Evolutionary conservation across 2,888 invertebrate species (phyloP), one percentile per base, ranked within the genome.

Genomic region (Catonia carolina): DNA sequence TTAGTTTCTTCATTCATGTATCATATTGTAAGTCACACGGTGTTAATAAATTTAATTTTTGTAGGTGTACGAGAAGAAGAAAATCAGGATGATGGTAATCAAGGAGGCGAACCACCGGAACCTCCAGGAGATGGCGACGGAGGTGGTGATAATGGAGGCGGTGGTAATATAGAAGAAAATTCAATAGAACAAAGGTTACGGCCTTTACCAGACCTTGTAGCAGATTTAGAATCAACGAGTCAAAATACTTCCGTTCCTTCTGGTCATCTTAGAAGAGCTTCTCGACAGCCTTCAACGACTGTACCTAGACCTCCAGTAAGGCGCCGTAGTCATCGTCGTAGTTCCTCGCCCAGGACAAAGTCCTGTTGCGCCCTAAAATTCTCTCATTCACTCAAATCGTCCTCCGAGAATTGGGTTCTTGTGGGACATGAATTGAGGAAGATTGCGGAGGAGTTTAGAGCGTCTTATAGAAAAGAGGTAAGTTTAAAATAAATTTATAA

Each of bases 341-440:
- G 45, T 27, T 45, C 45, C n/a, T 45, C 45, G 22, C 23, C 27
- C 14, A 22, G 45, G 45, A 20, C 48, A 18, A 42, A 42, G 22
- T 27, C 49, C 8, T 33, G 57, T 5, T 15, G 33, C 36, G 36
- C 49, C 14, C 42, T 53, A 23, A 35, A 53, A 20, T 17, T 35
- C 7, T 35, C 49, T n/a, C 35, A 35, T 12, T 35, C 49, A 42
- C 53, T 53, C 41, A 45, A 45, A 27, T 22, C 45, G 22, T 45
- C 45, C 33, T n/a, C n/a, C n/a, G 58, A 58, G 23, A 27, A 50
- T 17, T 62, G 62, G 62, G 50, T 56, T 17, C 50, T 50, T 37
- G 62, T 64, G 14, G 65, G 65, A n/a, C 61, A 63, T 22, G 63
- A 65, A 41, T 53, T 65, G 48, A 55, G 65, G 37, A 63, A 60